These are phyloP conservation scores for Nomada hirtipes DNA, from an alignment of 2,888 invertebrate genomes.

Conservation along the genomic window DNA sequence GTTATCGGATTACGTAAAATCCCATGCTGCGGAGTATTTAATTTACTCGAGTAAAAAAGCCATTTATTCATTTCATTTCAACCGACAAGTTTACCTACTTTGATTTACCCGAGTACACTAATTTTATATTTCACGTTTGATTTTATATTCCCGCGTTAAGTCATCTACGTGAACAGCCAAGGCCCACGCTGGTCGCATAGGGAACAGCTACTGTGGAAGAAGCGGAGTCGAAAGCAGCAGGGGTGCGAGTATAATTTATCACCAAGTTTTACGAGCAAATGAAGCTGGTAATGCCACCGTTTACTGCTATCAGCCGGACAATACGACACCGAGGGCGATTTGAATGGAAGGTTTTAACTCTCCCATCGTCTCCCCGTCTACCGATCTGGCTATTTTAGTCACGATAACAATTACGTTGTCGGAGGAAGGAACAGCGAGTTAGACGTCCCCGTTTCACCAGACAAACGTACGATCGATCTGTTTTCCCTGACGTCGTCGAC, in stretches of 20 bases:
- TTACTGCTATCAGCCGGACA: slow-evolving; percentile 12
- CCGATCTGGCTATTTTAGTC: slow-evolving; percentile 14
- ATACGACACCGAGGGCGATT: slow-evolving; percentile 8
- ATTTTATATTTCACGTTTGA: background rate
- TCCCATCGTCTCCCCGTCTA: background rate
- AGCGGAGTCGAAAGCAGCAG: background rate
- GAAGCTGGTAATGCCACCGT: slow-evolving; percentile 25
- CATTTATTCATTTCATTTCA: too few relatives aligned
- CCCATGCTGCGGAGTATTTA: too few relatives aligned
- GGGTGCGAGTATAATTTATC: slow-evolving; percentile 11
- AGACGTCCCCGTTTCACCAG: slow-evolving; percentile 7
- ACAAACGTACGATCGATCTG: slow-evolving; percentile 37
- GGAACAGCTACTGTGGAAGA: background rate
- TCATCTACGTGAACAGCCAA: background rate
- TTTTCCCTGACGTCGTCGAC: slow-evolving; percentile 7
- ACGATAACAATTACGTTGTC: slow-evolving; percentile 13
- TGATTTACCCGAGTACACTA: too few relatives aligned
- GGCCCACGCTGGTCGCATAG: too few relatives aligned
- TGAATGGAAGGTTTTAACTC: slow-evolving; percentile 11
- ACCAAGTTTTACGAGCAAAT: slow-evolving; percentile 17
- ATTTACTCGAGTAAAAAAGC: too few relatives aligned
- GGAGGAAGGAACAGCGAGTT: background rate
- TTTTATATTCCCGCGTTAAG: slow-evolving; percentile 4
- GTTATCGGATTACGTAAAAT: too few relatives aligned
- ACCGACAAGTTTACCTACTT: too few relatives aligned